Evolutionary conservation across 2,888 invertebrate species (phyloP), one percentile per base, ranked within the genome.

Genomic region (Protonemura montana): DNA sequence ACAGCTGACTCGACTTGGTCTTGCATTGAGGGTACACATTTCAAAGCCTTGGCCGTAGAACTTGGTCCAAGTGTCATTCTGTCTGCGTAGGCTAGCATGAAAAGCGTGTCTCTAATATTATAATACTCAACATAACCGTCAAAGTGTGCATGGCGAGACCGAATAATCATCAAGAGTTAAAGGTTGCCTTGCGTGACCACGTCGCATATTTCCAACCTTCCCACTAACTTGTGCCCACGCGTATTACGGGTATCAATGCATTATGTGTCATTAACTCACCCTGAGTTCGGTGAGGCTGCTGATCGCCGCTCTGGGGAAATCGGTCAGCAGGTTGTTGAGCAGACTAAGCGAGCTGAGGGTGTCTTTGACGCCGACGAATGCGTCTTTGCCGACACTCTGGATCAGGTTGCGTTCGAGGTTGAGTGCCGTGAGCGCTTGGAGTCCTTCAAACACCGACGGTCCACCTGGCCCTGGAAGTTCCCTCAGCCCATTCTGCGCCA

Each of bases 331-430:
- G 92, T 98, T 98, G 91, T 98, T 98, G 76, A 98, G 92, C 87
- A 98, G 92, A 91, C 97, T 98, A 86, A 98, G 92, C 0, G 98
- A 98, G 90, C 97, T 98, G 78, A 98, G 92, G 0, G 97, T 97
- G 88, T 94, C 95, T 89, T 94, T 95, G 77, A 98, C 94, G 0
- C 97, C 97, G 7, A 92, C 91, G 90, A 98, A 98, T 0, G 97
- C 95, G 80, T 95, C 94, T 88, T 94, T 94, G 80, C 94, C 95
- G 86, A 98, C 93, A 87, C 92, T 94, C 89, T 97, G 97, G 86
- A 98, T 95, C 83, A 97, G 93, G 92, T 98, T 98, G 89, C 98
- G 92, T 91, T 98, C 98, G 89, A 98, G 93, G 91, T 98, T 98
- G 16, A 98, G 92, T 21, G 97, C 97, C 2, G 97, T 97, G 86